Evolutionary conservation across 2,113 vertebrate species (phyloP), one percentile per base, ranked within the genome.

Genomic region (Trinectes maculatus): DNA sequence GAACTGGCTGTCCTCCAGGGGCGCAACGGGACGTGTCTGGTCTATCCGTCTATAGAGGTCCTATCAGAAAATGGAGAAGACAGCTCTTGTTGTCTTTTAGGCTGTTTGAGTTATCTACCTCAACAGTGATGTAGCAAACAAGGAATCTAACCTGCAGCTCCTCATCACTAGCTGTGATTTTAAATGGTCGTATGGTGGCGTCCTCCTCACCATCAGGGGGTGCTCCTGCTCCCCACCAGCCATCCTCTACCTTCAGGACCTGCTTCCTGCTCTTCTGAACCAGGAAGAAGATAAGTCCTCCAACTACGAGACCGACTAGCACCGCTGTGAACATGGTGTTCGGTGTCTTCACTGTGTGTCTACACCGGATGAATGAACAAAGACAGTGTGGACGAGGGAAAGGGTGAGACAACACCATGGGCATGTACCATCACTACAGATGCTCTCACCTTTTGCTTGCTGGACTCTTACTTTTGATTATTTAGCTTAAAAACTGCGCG

Each of bases 41-140:
- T 96, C 95, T 22, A 97, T 87, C 31, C 94, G 93, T 3, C 11
- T 59, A 75, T 95, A 79, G 3, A 96, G 84, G 64, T 97, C 95
- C 95, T 97, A 84, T 1, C 13, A 68, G 21, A 49, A 34, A 52
- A 58, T 8, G 46, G 4, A 61, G 2, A 29, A 18, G 6, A 26
- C 3, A 8, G n/a, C n/a, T n/a, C n/a, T n/a, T n/a, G n/a, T n/a
- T n/a, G n/a, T n/a, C n/a, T n/a, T n/a, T n/a, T 8, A 58, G 16
- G 8, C 34, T 52, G 46, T 18, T 22, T 5, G 2, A 5, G 6
- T 34, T 33, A 42, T 22, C 16, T 34, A 11, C 15, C 15, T 42
- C 24, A 21, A 19, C 9, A 36, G 2, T 5, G 19, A 16, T 42
- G 19, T 5, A 11, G 29, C 18, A 18, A 58, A 60, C 36, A 61